phyloP scores from a whole-genome alignment of 2,797 vertebrate species.

The Pseudochaenichthys georgianus region DNA sequence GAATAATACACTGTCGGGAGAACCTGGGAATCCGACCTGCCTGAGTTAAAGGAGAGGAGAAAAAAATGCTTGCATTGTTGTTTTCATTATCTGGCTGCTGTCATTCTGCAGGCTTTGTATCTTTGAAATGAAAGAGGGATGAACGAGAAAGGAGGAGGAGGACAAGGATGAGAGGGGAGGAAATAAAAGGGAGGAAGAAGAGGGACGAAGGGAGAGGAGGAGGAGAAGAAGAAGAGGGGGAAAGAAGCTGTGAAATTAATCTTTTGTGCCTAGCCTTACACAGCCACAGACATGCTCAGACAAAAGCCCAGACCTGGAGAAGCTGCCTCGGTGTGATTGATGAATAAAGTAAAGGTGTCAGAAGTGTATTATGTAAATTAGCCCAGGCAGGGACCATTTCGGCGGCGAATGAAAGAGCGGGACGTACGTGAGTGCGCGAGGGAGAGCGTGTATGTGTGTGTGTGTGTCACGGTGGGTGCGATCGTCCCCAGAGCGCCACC shows the following conservation, averaged over 20 bases:
- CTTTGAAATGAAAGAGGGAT: conserved; percentile 95
- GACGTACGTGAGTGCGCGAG: conserved; percentile 68
- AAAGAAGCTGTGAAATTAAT: conserved; percentile 99
- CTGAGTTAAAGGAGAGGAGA: conserved; percentile 80
- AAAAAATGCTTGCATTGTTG: conserved; percentile 96
- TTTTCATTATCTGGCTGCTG: conserved; percentile 99
- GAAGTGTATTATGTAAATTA: conserved; percentile 99
- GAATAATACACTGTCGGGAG: conserved; percentile 52
- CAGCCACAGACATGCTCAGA: conserved; percentile 98
- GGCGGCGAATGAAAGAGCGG: conserved; percentile 90
- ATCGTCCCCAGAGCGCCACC: conserved; percentile 93
- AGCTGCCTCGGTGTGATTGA: conserved; percentile 96
- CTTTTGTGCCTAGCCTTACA: conserved; percentile 99
- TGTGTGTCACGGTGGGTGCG: conserved; percentile 77
- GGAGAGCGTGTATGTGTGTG: conserved; percentile 44
- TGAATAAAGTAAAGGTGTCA: conserved; percentile 99
- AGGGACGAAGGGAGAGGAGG: conserved; percentile 38
- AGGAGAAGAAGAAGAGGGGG: conserved; percentile 61
- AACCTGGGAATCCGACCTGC: conserved; percentile 74
- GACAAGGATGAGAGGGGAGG: conserved; percentile 80
- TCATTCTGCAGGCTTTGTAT: conserved; percentile 98
- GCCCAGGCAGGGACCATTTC: conserved; percentile 97
- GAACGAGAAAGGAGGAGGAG: conserved; percentile 74
- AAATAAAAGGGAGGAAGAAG: conserved; percentile 16
- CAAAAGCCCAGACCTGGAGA: conserved; percentile 98